Base-by-base conservation (phyloP, 2,797 vertebrate genomes). In the Anguilla obscura region DNA sequence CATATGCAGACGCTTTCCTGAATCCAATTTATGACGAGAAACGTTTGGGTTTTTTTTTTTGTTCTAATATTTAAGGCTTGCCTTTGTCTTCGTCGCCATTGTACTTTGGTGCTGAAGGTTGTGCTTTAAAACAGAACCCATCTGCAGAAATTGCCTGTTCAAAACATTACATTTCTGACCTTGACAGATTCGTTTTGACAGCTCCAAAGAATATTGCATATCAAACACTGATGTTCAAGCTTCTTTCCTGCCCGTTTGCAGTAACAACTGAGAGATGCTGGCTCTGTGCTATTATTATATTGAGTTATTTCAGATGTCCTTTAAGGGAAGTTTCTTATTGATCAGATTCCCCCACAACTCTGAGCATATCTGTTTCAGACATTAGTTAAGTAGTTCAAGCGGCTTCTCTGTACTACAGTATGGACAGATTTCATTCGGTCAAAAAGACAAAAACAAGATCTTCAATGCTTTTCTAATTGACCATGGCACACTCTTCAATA, bases 171-270 rank as follows among this genome's bases (percentile, higher is more conserved):
- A 18, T 40, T 79, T 40, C 18, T 79, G 4, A 40, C 74, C 74
- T 79, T 79, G 74, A 79, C 36, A 79, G 36, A 40, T 79, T 79
- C 12, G 33, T 79, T 79, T 79, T 79, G 74, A 79, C 74, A 45
- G 30, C 33, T 45, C 4, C 45, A 24, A 36, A 80, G 30, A 80
- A 40, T 16, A 45, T 80, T 80, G 76, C 76, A 80, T 80, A 84
- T 52, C 50, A 84, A 84, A 84, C 24, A 12, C 48, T 54, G 45
- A 21, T 54, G 14, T 52, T 30, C 52, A 5, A 27, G 9, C 52
- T 56, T 56, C 52, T 84, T 84, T 84, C 52, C 10, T 33, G n/a
- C n/a, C 10, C 56, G 52, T 12, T 33, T 84, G 27, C 52, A 84
- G 50, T 30, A 24, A n/a, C 45, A 83, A 33, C 83, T 14, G 50